Conservation (phyloP, 2,797 vertebrate genomes). For the Gobio occitaniae region DNA sequence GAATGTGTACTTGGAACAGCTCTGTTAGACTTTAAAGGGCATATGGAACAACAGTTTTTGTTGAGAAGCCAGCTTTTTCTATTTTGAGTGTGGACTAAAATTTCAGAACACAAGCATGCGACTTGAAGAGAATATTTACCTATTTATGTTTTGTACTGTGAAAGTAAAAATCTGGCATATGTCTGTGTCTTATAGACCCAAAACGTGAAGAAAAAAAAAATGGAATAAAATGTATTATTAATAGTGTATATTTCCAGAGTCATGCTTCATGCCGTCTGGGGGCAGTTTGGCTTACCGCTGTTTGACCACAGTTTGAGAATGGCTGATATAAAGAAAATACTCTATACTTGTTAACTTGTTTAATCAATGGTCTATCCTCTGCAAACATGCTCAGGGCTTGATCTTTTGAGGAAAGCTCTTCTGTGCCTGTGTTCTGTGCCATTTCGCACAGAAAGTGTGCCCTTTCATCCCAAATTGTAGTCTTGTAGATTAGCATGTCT, state of each 20-base stretch:
- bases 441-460: background rate
- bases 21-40: background rate
- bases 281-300: background rate
- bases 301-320: background rate
- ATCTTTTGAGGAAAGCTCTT: background rate
- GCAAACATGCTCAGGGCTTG: background rate
- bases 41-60: background rate
- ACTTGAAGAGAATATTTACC: background rate
- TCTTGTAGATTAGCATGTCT: background rate
- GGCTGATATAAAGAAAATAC: no score
- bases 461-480: background rate
- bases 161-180: background rate
- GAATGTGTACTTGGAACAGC: background rate
- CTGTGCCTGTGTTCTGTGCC: background rate
- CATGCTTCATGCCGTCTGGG: background rate
- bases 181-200: background rate
- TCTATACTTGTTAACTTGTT: slow-evolving; percentile 4
- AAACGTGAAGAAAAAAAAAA: no score
- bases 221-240: background rate
- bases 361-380: background rate
- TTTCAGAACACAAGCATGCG: background rate
- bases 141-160: background rate
- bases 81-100: background rate
- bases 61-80: background rate
- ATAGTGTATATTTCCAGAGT: background rate